phyloP scores from a whole-genome alignment of 37 sponge, comb jelly and placozoan genomes.

The Aplysina aerophoba region DNA sequence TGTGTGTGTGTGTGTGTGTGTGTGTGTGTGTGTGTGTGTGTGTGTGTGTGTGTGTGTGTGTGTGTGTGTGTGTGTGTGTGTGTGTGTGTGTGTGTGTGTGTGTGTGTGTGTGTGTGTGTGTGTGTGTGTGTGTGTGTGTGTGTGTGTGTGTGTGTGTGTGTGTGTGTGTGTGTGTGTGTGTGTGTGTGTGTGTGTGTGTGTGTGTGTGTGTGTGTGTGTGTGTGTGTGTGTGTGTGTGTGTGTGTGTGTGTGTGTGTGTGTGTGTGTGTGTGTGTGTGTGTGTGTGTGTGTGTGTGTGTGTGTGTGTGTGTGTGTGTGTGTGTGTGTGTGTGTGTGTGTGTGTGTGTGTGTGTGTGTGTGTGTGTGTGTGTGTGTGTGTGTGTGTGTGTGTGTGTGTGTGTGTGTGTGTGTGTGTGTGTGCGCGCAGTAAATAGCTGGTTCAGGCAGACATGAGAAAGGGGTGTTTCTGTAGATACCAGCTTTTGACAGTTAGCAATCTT shows the following conservation, averaged over 20 bases:
- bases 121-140: background rate
- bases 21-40: background rate
- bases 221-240: conserved; percentile 20
- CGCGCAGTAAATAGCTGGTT: too few species aligned
- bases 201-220: conserved; percentile 15
- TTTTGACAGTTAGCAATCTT: too few species aligned
- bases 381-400: conserved; percentile 34
- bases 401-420: conserved; percentile 17
- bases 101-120: conserved; percentile 17
- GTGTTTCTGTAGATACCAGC: too few species aligned
- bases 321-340: conserved; percentile 39
- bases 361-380: conserved; percentile 39
- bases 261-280: conserved; percentile 29
- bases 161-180: conserved; percentile 25
- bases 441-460: too few species aligned
- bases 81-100: conserved; percentile 4
- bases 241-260: conserved; percentile 29
- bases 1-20: conserved; percentile 5
- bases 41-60: background rate
- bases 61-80: background rate
- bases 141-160: conserved; percentile 25
- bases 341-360: conserved; percentile 39
- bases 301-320: conserved; percentile 33
- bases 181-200: conserved; percentile 4
- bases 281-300: conserved; percentile 29